Base-by-base conservation (phyloP, 2,113 vertebrate species). In the Macaca mulatta region DNA sequence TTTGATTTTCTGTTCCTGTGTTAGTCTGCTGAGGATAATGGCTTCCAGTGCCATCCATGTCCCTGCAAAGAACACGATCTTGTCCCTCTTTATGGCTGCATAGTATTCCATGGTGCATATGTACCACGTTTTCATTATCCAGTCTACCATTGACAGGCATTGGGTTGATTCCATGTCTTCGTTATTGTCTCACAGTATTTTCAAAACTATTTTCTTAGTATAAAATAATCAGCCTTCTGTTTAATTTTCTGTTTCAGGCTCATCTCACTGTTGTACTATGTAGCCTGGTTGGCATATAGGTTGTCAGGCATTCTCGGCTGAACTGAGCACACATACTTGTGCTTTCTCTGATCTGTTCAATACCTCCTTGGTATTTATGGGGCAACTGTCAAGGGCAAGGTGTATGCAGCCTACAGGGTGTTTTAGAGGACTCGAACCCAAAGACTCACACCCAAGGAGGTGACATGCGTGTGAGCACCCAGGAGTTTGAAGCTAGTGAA, bases 361-460 rank as follows among this genome's bases (percentile, higher is more conserved):
- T 7, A 18, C 22, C 2, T 16, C 14, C 1, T 1, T 0, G 13
- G 13, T 1, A 59, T 17, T 5, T 7, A 23, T 22, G 0, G 38
- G 70, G 27, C 38, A 9, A 8, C 70, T 1, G 18, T 3, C 18
- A 9, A 8, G 4, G 22, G 18, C 12, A 8, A 14, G 22, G 43
- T 4, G 25, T 2, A 0, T 77, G 27, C 7, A 4, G 27, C 40
- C 17, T 43, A 18, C 6, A 0, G 12, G 40, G 2, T 43, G 38
- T 40, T 38, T 25, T 0, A 25, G 38, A 48, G 43, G 74, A 8
- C 1, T 14, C 0, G 3, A 48, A 3, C 27, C 14, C 16, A 27
- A 35, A 8, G 74, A 14, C 74, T 48, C 43, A 30, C 7, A 6
- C 1, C 74, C 25, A 9, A 1, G 6, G 43, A 77, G 40, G 25